Percentiles rank a stretch among this genome's conserved stretches.
These are phyloP conservation scores for Parapsyche elsis DNA, from an alignment of 1,140 invertebrate genomes.

Conservation along the genomic window DNA sequence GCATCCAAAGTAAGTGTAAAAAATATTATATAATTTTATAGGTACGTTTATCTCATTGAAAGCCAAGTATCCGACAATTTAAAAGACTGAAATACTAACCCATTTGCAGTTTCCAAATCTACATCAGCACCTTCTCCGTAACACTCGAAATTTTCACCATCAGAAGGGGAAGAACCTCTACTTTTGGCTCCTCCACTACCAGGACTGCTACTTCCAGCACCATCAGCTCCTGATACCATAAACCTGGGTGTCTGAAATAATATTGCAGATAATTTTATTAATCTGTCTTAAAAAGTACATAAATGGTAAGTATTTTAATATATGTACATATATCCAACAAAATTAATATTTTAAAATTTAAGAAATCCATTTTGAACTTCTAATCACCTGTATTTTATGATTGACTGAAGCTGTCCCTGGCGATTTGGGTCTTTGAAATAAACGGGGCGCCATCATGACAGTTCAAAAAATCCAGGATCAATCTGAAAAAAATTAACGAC, in stretches of 20 bases:
- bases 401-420: constrained; percentile 62
- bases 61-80: too few species aligned
- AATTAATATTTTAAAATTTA: too few species aligned
- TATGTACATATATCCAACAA: too few species aligned
- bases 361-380: too few species aligned
- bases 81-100: constrained; percentile 54
- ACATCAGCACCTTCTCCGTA: constrained; percentile 64
- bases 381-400: constrained; percentile 64
- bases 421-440: constrained; percentile 66
- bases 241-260: constrained; percentile 48
- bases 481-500: too few species aligned
- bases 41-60: too few species aligned
- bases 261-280: neutral
- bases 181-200: constrained; percentile 60
- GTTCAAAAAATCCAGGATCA: neutral
- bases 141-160: constrained; percentile 67
- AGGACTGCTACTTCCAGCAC: constrained; percentile 57
- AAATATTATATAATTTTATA: too few species aligned
- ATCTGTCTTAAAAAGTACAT: neutral
- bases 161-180: constrained; percentile 66
- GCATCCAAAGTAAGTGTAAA: too few species aligned
- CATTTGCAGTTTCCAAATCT: constrained; percentile 58
- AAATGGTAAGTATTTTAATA: neutral
- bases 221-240: constrained; percentile 50
- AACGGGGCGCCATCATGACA: constrained; percentile 68